Evolutionary conservation across 2,113 vertebrate species (phyloP), one percentile per base, ranked within the genome.

Genomic region (Labrus mixtus): DNA sequence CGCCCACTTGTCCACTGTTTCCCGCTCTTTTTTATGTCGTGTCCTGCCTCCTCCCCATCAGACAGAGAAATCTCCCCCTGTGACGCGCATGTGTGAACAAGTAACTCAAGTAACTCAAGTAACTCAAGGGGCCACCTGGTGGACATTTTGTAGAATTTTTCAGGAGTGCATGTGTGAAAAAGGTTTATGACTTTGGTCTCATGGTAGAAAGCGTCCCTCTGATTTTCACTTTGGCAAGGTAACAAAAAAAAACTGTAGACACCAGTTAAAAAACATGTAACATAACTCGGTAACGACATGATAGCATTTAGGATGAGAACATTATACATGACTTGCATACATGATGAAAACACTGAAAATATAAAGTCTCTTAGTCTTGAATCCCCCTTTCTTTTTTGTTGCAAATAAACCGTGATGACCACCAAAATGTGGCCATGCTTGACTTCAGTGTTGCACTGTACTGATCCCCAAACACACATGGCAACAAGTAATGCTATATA

Each of bases 311-410:
- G 9, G 13, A 58, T 74, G 22, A 79, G 19, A 73, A 72, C 62
- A 71, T 70, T 57, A 55, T 10, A 84, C 45, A 68, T 41, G 48
- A 72, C 56, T 81, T 86, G 87, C 78, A 84, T 84, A 87, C 69
- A 79, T 33, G 70, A 75, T 70, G 53, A 37, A 53, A 63, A 87
- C n/a, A 79, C 22, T 66, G 33, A 81, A 78, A 73, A 71, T 29
- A 63, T 61, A 72, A 37, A 37, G 54, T 55, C 17, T 65, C 25
- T 57, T 0, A 63, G 41, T 63, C 54, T 6, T 9, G 11, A 72
- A 41, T 46, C 45, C 25, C 15, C 5, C 6, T 45, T 45, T 45
- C 15, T 45, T 45, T 45, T 10, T 20, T 76, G 45, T 51, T 76
- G 36, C 50, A 75, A 78, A 73, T 50, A 68, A 50, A 60, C 23